phyloP scores from a whole-genome alignment of 2,797 vertebrate species.

The Protosalanx chinensis region DNA sequence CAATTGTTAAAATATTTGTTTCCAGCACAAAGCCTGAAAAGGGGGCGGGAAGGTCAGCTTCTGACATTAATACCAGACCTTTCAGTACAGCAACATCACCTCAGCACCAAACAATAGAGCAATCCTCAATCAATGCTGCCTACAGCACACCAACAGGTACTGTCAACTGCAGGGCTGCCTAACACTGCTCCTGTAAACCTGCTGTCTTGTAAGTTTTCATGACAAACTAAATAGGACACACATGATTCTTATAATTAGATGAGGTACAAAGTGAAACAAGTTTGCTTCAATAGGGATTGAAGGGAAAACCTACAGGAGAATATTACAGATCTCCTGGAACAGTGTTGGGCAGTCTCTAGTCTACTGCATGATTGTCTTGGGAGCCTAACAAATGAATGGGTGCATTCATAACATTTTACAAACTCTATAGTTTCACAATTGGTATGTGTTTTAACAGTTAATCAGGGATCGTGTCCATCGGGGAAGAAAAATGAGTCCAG shows the following conservation, averaged over 20 bases:
- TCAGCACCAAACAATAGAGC: background rate
- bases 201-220: background rate
- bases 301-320: no score
- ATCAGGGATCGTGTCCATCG: constrained; percentile 9
- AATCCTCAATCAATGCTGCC: background rate
- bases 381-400: no score
- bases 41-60: background rate
- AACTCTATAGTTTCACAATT: background rate
- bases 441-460: constrained; percentile 10
- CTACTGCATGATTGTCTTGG: no score
- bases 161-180: background rate
- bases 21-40: constrained; percentile 56
- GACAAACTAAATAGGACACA: background rate
- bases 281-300: background rate
- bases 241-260: background rate
- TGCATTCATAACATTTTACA: background rate
- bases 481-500: constrained; percentile 2
- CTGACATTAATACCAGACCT: background rate
- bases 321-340: no score
- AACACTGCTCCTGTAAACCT: background rate
- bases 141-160: background rate
- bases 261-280: background rate
- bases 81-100: background rate
- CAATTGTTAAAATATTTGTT: constrained; percentile 16
- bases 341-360: no score